Percentiles rank a stretch among this genome's conserved stretches.
These are phyloP conservation scores for Pangasius sanitwongsei DNA, from an alignment of 2,797 vertebrate genomes.

Conservation along the genomic window DNA sequence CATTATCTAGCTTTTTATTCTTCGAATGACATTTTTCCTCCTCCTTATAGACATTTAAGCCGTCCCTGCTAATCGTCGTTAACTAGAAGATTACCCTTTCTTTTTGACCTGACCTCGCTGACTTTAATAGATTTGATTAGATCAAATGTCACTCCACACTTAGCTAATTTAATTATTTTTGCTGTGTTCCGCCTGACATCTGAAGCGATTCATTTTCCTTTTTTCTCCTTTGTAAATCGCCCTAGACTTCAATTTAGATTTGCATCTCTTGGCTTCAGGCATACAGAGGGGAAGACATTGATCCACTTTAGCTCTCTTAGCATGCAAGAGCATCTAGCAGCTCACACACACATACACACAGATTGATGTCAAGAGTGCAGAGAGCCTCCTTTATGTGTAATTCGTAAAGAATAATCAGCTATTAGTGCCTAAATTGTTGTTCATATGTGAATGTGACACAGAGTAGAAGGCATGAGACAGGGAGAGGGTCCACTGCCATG, in stretches of 20 bases:
- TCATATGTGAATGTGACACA: slow-evolving; percentile 3
- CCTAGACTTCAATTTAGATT: slow-evolving; percentile 69
- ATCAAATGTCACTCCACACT: slow-evolving; percentile 69
- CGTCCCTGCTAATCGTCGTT: slow-evolving; percentile 41
- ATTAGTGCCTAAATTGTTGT: not conserved
- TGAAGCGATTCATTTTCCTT: slow-evolving; percentile 68
- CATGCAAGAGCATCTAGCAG: slow-evolving; percentile 36
- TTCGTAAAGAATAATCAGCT: slow-evolving; percentile 31
- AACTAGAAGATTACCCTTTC: slow-evolving; percentile 51
- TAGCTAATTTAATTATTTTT: slow-evolving; percentile 68
- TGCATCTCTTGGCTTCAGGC: slow-evolving; percentile 61
- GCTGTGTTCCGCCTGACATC: slow-evolving; percentile 65
- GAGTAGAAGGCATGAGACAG: slow-evolving; percentile 42
- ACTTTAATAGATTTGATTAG: slow-evolving; percentile 63
- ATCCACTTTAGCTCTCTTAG: slow-evolving; percentile 60
- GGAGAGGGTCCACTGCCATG: slow-evolving; percentile 52
- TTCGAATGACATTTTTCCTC: slow-evolving; percentile 50
- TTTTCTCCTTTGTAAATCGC: slow-evolving; percentile 55
- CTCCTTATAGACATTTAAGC: slow-evolving; percentile 49
- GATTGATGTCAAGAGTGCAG: slow-evolving; percentile 40
- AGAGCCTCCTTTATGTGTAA: slow-evolving; percentile 49
- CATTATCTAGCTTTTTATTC: slow-evolving; percentile 57
- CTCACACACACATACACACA: not conserved
- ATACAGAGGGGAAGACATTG: slow-evolving; percentile 65
- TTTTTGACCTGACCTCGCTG: slow-evolving; percentile 55